Base-by-base conservation (phyloP, 2,113 vertebrate genomes). In the Mormoops blainvillei region DNA sequence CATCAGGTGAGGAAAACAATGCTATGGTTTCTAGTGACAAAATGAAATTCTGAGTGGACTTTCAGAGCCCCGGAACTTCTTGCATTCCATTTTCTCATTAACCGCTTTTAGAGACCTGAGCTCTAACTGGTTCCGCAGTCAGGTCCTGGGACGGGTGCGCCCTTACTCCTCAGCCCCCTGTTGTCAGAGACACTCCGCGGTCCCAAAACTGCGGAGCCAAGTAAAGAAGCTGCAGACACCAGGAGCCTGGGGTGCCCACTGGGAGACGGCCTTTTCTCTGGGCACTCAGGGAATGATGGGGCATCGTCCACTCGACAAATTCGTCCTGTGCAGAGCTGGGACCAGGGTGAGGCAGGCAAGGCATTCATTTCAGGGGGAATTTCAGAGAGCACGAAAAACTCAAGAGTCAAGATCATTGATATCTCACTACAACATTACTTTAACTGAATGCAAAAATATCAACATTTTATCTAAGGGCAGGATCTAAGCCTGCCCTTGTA, bases 151-250 rank as follows among this genome's bases (percentile, higher is more conserved):
- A 93, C 13, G 90, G 48, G 85, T 70, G 50, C 12, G 4, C 70
- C 45, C 10, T 81, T 43, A 20, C 70, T 86, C 93, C 84, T 65
- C 45, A 33, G 24, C 4, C 87, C 22, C 70, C 56, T 33, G 14
- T 28, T 38, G 58, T 63, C 73, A 87, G 95, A 97, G 94, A 91
- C 68, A 82, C 61, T 95, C 90, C 97, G 70, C 31, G 89, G 19
- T 19, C 76, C 58, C 33, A 33, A 89, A 76, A 95, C 63, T 31
- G 67, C 13, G 0, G 0, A 45, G 70, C 12, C 90, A 91, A 45
- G 77, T 96, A 74, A 52, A 94, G 80, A 33, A 94, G 84, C 26
- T 92, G 68, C 73, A 89, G 86, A 28, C 6, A 45, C 58, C 87
- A 38, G 10, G 20, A 45, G 22, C 7, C 28, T 22, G 50, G 12